These are phyloP conservation scores for Paradoxurus hermaphroditus DNA, from an alignment of 2,113 vertebrate genomes.

Conservation along the genomic window DNA sequence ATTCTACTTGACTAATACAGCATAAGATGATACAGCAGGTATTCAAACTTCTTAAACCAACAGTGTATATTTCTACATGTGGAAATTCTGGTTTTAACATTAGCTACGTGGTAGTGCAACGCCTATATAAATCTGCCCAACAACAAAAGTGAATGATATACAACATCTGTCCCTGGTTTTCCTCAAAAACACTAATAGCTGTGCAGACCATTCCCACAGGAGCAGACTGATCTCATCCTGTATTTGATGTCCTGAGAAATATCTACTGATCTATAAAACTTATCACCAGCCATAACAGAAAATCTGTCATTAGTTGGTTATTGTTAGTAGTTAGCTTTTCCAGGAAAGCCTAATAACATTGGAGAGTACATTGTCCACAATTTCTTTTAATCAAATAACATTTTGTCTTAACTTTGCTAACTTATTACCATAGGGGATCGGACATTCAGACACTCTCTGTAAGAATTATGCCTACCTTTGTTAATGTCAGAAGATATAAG, in stretches of 20 bases:
- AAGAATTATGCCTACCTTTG: not conserved
- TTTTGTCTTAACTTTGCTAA: not conserved
- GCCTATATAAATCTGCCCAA: constrained; percentile 49
- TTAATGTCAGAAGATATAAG: not conserved
- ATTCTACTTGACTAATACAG: not conserved
- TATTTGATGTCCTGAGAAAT: constrained; percentile 39
- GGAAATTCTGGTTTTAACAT: constrained; percentile 67
- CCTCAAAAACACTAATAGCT: constrained; percentile 29
- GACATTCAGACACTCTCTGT: not conserved
- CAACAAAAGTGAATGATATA: constrained; percentile 45
- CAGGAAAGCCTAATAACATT: not conserved
- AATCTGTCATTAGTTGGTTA: not conserved
- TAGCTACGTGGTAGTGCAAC: not conserved
- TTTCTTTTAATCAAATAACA: not conserved
- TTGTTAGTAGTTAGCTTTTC: not conserved
- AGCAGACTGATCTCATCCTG: not conserved
- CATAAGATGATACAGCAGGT: not conserved
- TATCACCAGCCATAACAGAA: not conserved
- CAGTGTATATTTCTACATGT: constrained; percentile 29
- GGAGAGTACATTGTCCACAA: not conserved
- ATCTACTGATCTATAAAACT: constrained; percentile 13
- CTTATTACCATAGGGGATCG: not conserved
- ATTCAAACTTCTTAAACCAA: constrained; percentile 1
- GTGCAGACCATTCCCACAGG: not conserved
- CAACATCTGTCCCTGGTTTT: constrained; percentile 60